Percentiles rank a stretch among this genome's conserved stretches.
phyloP scores from a whole-genome alignment of 2,113 vertebrate species.

The Alosa alosa region DNA sequence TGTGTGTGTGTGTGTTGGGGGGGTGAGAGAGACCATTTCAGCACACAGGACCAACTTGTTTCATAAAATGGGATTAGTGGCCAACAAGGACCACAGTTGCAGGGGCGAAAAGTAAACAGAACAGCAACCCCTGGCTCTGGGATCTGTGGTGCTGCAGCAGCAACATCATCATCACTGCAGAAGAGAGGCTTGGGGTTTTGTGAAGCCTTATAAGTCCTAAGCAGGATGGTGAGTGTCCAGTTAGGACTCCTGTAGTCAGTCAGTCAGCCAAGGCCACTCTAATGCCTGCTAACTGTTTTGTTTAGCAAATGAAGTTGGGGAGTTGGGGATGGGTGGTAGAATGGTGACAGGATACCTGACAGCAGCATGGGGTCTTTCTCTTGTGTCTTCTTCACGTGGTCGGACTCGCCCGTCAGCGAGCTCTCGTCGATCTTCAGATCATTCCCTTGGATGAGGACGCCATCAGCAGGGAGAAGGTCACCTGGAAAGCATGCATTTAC shows the following conservation, averaged over 20 bases:
- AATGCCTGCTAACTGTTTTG: background rate
- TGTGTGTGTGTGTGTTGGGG: too few species aligned
- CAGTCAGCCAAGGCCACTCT: too few species aligned
- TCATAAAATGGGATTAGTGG: constrained; percentile 45
- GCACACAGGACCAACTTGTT: constrained; percentile 42
- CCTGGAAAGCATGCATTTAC: constrained; percentile 66
- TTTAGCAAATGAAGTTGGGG: background rate
- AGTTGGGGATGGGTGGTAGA: too few species aligned
- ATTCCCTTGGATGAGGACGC: constrained; percentile 94
- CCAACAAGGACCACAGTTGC: constrained; percentile 18
- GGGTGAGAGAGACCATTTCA: constrained; percentile 25
- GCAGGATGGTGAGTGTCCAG: background rate
- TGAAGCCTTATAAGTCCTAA: background rate
- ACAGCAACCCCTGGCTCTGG: background rate
- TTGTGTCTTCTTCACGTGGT: constrained; percentile 92
- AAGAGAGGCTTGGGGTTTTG: background rate
- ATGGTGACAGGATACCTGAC: constrained; percentile 75
- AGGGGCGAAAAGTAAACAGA: constrained; percentile 2
- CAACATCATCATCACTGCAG: background rate
- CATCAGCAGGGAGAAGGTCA: constrained; percentile 95
- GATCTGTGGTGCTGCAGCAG: background rate
- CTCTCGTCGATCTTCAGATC: constrained; percentile 98
- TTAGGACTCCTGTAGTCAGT: background rate
- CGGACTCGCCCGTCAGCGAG: constrained; percentile 96
- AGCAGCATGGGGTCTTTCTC: constrained; percentile 94